Base-by-base conservation (phyloP, 2,888 invertebrate species). In the Apamea anceps region DNA sequence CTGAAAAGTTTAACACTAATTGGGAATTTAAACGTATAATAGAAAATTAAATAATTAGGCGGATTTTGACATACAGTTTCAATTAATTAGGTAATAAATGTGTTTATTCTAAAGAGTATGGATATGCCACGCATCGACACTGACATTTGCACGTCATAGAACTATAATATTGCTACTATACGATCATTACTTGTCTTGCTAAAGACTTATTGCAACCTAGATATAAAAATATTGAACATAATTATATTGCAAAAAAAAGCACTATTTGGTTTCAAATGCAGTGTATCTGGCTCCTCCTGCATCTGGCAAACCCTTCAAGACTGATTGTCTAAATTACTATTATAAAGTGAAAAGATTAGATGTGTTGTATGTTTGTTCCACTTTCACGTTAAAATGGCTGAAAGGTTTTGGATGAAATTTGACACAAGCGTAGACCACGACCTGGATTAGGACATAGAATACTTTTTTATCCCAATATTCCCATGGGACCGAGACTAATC, bases 51-150 rank as follows among this genome's bases (percentile, higher is more conserved):
- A 48, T 10, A 57, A 62, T n/a, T 77, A 85, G 87, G 88, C 87
- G 87, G 87, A 87, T 71, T 80, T 81, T 77, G 72, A 83, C 87
- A 78, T 42, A 62, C 13, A 66, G 25, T 71, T 76, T 73, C 3
- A 62, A 75, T 54, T 12, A 65, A 62, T 45, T 28, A 54, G 10
- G 0, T 42, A 42, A n/a, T 42, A 21, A 65, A 51, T 12, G 48
- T 62, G 13, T 60, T 13, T 66, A 32, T 45, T 21, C 21, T 68
- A 37, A 21, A 60, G 10, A 2, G 18, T 0, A 18, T 37, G 32
- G 12, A 65, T 57, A 79, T 71, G 13, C 18, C 32, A 78, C 63
- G 18, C 65, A 32, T 28, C 62, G 28, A 32, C 13, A 15, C n/a
- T n/a, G n/a, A n/a, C 0, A 42, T 67, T 67, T 67, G 25, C 21